Base-by-base conservation (phyloP, 2,113 vertebrate genomes). In the Xenopus tropicalis region DNA sequence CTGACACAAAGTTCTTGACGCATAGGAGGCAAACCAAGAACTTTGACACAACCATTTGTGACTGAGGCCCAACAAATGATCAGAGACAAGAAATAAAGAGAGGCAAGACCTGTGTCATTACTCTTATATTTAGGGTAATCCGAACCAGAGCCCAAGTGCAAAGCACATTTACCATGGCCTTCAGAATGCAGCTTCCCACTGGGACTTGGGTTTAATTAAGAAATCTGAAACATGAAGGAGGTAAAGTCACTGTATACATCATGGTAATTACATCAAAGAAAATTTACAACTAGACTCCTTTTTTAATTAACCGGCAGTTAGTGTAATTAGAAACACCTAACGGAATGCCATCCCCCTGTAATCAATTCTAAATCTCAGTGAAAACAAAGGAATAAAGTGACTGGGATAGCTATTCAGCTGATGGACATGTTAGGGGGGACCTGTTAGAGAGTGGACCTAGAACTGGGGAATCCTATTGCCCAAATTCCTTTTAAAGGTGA, bases 241-340 rank as follows among this genome's bases (percentile, higher is more conserved):
- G 46, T 14, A 48, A 48, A 48, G 46, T 48, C 46, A 48, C 46
- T 48, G 46, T 48, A 48, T 48, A 16, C 16, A 48, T 64, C 24
- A 48, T 10, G 44, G 52, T 78, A 74, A 74, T 61, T 74, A 51
- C 77, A 29, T 69, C 65, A 74, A 69, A 43, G 52, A 43, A 73
- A 73, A 78, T 70, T 74, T 74, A 78, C 67, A 70, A 61, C 61
- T 61, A 58, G 62, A 37, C 23, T 73, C 46, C 66, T 69, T 66
- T 48, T 48, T 64, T 74, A 74, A 78, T 66, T 78, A 74, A 20
- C 61, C 66, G 10, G 54, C 43, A 66, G 56, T 74, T 70, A 74
- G 61, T 46, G 66, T 66, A 78, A 70, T 78, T 74, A 70, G 48
- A 8, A 19, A 44, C 61, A 74, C 43, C 66, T 66, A 70, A 74